These are phyloP conservation scores for Plusia festucae DNA, from an alignment of 2,888 invertebrate species.

Conservation along the genomic window DNA sequence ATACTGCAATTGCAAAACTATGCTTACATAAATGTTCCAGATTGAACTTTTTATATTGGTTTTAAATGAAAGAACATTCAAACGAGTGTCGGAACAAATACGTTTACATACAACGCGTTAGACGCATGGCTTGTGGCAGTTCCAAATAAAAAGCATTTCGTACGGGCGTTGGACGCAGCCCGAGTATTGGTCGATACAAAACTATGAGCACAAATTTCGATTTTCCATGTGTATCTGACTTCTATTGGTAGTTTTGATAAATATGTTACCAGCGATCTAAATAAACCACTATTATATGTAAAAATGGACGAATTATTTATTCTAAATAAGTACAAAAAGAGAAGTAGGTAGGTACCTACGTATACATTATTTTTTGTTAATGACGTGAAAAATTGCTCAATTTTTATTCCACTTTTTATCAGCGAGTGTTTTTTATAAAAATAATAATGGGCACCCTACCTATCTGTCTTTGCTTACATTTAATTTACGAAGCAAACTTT, in stretches of 20 bases:
- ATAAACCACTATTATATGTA: no score
- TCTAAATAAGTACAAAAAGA: no score
- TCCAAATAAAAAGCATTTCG: slow-evolving; percentile 18
- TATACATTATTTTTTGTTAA: neutral
- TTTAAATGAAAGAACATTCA: slow-evolving; percentile 11
- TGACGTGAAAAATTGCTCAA: neutral
- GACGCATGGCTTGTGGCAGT: slow-evolving; percentile 27
- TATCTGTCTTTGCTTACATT: slow-evolving; percentile 75
- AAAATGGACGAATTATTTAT: no score
- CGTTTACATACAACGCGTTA: slow-evolving; percentile 23
- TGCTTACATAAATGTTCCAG: neutral
- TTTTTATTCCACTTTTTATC: neutral
- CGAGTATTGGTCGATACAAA: slow-evolving; percentile 48
- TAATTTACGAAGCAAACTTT: slow-evolving; percentile 77
- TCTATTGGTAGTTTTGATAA: neutral
- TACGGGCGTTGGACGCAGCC: slow-evolving; percentile 4
- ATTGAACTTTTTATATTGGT: neutral
- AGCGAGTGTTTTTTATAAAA: neutral
- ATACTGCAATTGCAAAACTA: no score
- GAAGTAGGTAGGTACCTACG: no score
- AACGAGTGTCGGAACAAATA: slow-evolving; percentile 10
- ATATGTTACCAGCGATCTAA: neutral
- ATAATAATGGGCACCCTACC: slow-evolving; percentile 47
- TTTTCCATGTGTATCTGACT: neutral
- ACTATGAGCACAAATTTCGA: neutral